These are phyloP conservation scores for Palythoa heliodiscus DNA, from an alignment of 92 coral and sea anemone species.

Conservation along the genomic window DNA sequence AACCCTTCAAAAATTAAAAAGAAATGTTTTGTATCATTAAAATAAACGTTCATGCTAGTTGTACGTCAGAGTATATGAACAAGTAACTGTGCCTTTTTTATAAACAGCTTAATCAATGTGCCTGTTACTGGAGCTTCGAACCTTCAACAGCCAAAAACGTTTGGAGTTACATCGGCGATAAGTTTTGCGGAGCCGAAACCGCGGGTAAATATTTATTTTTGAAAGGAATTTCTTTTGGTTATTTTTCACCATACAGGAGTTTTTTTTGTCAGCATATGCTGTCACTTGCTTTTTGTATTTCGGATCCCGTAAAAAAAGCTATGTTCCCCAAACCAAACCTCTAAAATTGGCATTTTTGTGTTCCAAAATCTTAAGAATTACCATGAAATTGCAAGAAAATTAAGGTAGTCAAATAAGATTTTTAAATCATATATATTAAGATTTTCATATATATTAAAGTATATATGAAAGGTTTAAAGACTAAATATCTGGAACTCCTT, in stretches of 20 bases:
- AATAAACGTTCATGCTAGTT: not conserved
- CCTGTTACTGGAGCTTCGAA: conserved; percentile 44
- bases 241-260: not conserved
- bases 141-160: conserved; percentile 66
- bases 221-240: not conserved
- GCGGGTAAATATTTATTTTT: conserved; percentile 53
- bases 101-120: conserved; percentile 40
- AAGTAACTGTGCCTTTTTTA: not conserved
- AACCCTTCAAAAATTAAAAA: no score
- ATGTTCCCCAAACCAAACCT: no score
- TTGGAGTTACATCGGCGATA: conserved; percentile 95
- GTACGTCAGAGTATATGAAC: not conserved
- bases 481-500: no score
- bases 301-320: no score
- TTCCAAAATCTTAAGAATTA: no score
- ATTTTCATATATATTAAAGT: no score
- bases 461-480: no score
- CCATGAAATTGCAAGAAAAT: no score
- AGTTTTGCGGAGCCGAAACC: conserved; percentile 90
- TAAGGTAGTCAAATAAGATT: no score
- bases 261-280: not conserved
- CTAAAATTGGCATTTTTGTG: no score
- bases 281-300: no score
- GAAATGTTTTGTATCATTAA: not conserved
- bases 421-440: no score